Evolutionary conservation across 2,888 invertebrate genomes (phyloP), one percentile per base, ranked within the genome.

Genomic region (Ochlodes sylvanus): DNA sequence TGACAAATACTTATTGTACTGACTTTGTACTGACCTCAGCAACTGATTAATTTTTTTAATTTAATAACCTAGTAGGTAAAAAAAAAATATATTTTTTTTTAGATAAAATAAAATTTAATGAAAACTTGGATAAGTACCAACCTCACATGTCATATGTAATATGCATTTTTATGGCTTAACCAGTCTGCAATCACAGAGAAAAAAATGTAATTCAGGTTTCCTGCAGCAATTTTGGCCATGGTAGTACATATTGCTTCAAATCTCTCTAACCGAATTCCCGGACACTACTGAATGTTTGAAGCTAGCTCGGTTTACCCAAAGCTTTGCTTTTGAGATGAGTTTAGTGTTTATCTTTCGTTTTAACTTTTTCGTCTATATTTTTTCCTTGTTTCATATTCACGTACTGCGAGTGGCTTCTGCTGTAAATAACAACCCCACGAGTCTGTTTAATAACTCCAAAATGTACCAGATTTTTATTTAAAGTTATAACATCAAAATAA

Each of bases 241-340:
- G n/a, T n/a, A 63, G 34, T 32, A 34, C 32, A 17, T 15, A 12
- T 47, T 17, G 44, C 15, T 56, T 64, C n/a, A 56, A 56, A 32
- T 64, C 64, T 64, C 64, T 47, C 38, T 63, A 42, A 55, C 63
- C 54, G 38, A 56, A 58, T 9, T 21, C 42, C 14, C 38, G 38
- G 38, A 38, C 44, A 34, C 21, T 19, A 44, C n/a, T 64, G 55
- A 56, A 63, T 63, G 55, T 63, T 63, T 63, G 44, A 64, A 64
- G 44, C 47, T 44, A 27, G 64, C 32, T 47, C 44, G 47, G 56
- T 64, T 56, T 47, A 38, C 64, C 47, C 34, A 56, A 64, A 47
- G 56, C 56, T 64, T 21, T 17, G 17, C 41, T 55, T 56, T 56
- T 58, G 57, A 19, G 57, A 42, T 44, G 44, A 64, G 44, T 56